Evolutionary conservation across 1,140 invertebrate species (phyloP).

Genomic region (Eriosoma lanigerum): DNA sequence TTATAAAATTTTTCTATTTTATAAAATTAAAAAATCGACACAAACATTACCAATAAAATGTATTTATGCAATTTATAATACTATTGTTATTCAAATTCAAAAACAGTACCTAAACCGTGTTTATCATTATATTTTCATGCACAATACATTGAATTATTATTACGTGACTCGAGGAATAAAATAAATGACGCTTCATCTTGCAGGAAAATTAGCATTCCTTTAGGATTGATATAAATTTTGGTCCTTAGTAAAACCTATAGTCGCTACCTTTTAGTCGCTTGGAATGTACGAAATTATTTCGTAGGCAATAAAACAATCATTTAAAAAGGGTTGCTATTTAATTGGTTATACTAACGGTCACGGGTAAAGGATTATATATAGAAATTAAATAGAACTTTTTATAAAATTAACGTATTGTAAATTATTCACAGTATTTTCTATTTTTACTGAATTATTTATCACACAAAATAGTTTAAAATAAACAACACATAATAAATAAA

Average conservation of each 20-base stretch:
- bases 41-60: no score
- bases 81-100: no score
- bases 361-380: not conserved
- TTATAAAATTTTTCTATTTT: no score
- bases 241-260: not conserved
- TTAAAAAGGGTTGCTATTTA: not conserved
- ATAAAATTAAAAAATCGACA: no score
- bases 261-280: not conserved
- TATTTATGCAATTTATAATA: no score
- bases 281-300: slow-evolving; percentile 21
- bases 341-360: slow-evolving; percentile 10
- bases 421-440: no score
- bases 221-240: not conserved
- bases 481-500: no score
- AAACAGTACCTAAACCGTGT: no score
- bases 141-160: not conserved
- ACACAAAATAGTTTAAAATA: no score
- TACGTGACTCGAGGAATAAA: not conserved
- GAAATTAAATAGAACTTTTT: slow-evolving; percentile 4
- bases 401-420: not conserved
- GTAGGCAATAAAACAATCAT: not conserved
- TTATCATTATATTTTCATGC: no score
- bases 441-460: no score
- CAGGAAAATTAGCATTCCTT: not conserved
- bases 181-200: not conserved